Percentiles rank a stretch among this genome's conserved stretches.
Conservation (phyloP, 2,113 vertebrate species). For the Datnioides undecimradiatus region DNA sequence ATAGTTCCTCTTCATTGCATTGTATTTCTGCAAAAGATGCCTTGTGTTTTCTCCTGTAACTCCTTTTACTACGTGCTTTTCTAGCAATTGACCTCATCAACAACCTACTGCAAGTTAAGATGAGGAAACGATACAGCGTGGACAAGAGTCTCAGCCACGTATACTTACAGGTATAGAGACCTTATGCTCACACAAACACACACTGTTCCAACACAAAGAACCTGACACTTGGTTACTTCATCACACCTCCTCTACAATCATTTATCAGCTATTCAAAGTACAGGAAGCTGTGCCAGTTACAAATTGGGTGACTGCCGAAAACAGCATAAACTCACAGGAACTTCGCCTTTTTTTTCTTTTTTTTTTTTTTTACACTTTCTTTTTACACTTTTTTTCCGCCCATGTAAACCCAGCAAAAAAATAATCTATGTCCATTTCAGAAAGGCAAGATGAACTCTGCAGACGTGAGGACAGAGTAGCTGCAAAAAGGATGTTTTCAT, state of each 20-base stretch:
- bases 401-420: background rate
- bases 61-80: constrained; percentile 4
- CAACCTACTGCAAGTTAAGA: constrained; percentile 94
- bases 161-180: constrained; percentile 88
- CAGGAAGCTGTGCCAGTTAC: background rate
- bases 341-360: background rate
- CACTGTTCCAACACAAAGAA: background rate
- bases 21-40: background rate
- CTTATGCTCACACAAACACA: background rate
- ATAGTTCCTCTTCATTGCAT: background rate
- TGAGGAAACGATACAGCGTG: constrained; percentile 95
- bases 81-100: constrained; percentile 94
- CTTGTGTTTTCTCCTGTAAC: background rate
- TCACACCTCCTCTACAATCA: background rate
- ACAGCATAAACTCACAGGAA: background rate
- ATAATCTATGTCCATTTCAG: background rate
- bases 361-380: too few relatives aligned
- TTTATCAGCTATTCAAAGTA: background rate
- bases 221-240: background rate
- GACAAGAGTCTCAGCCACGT: constrained; percentile 94
- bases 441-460: constrained; percentile 6
- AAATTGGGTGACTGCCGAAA: background rate
- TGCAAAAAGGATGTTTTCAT: background rate
- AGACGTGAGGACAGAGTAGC: background rate
- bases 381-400: too few relatives aligned